Percentiles rank a stretch among this genome's conserved stretches.
phyloP scores from a whole-genome alignment of 1,140 invertebrate species.

The Pomacea maculata region DNA sequence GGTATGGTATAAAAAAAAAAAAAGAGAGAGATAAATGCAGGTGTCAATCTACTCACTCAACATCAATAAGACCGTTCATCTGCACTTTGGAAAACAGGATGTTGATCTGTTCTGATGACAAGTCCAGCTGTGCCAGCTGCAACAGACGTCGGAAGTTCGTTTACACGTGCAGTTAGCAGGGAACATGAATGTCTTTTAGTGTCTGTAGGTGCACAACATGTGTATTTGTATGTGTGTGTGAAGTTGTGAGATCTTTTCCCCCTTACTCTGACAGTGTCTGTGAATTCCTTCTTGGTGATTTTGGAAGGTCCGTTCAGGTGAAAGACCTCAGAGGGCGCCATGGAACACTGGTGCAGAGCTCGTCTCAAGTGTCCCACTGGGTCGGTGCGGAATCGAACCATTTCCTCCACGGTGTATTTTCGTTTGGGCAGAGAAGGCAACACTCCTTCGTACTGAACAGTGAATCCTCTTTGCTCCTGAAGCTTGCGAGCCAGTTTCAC shows the following conservation, averaged over 20 bases:
- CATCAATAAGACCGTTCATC: constrained; percentile 13
- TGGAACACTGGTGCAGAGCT: constrained; percentile 21
- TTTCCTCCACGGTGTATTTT: constrained; percentile 30
- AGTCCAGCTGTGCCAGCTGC: constrained; percentile 21
- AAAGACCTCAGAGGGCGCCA: constrained; percentile 28
- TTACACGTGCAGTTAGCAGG: too few species aligned
- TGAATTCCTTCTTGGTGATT: constrained; percentile 32
- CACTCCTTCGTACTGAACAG: constrained; percentile 44
- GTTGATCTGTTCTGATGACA: constrained; percentile 21
- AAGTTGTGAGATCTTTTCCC: too few species aligned
- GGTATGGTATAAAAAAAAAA: too few species aligned
- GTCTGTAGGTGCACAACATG: too few species aligned
- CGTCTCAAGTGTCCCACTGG: constrained; percentile 41
- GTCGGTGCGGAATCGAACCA: constrained; percentile 31
- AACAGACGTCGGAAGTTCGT: background rate
- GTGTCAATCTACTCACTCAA: constrained; percentile 3
- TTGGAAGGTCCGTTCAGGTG: constrained; percentile 30
- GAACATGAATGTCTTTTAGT: too few species aligned
- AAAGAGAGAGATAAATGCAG: too few species aligned
- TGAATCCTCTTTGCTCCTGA: constrained; percentile 34
- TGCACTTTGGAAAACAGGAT: constrained; percentile 13
- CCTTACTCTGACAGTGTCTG: constrained; percentile 24
- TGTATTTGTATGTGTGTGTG: too few species aligned
- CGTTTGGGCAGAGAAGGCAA: constrained; percentile 43
- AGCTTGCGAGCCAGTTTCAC: constrained; percentile 37